These are phyloP conservation scores for Enteromius viviparus DNA, from an alignment of 2,797 vertebrate genomes.

Conservation along the genomic window DNA sequence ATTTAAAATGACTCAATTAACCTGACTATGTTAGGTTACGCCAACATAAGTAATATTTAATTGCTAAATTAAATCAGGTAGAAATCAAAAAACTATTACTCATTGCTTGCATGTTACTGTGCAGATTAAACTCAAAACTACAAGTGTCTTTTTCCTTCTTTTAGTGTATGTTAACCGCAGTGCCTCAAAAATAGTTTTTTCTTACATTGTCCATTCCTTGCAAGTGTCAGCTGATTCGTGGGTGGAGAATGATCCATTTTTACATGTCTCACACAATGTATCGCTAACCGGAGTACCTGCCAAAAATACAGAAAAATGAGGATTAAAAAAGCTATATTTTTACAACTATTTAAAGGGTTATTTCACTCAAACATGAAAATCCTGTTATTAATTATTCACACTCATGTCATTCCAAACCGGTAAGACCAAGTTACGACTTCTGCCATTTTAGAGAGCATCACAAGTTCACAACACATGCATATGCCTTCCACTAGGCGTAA, in stretches of 20 bases:
- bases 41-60: not conserved
- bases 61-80: not conserved
- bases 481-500: too few relatives aligned
- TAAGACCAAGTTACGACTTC: too few relatives aligned
- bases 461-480: too few relatives aligned
- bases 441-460: too few relatives aligned
- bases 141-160: not conserved
- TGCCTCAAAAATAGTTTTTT: constrained; percentile 24
- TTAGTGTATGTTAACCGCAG: not conserved
- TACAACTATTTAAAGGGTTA: not conserved
- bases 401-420: too few relatives aligned
- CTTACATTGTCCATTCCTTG: constrained; percentile 66
- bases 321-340: not conserved
- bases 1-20: not conserved
- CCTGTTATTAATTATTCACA: too few relatives aligned
- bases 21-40: not conserved
- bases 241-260: constrained; percentile 59
- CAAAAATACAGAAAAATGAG: not conserved
- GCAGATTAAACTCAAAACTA: not conserved
- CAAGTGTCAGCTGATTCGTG: constrained; percentile 54
- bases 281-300: constrained; percentile 61
- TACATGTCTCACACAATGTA: constrained; percentile 68
- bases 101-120: not conserved
- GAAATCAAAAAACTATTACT: not conserved
- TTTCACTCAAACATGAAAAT: too few relatives aligned